Evolutionary conservation across 1,140 invertebrate genomes (phyloP), one percentile per base, ranked within the genome.

Genomic region (Rhopalosiphum padi): DNA sequence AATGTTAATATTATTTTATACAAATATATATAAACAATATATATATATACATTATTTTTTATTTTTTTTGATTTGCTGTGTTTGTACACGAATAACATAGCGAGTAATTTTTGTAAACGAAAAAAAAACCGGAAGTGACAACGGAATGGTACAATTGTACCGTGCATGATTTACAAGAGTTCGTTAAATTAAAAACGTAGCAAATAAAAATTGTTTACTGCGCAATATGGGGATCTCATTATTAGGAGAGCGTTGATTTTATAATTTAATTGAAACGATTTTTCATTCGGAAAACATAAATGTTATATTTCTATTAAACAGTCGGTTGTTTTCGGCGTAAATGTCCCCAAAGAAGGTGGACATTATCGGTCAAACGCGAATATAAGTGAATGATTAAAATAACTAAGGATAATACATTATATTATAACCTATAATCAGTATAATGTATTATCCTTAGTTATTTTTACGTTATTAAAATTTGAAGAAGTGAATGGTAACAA

Each of bases 121-220:
- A 77, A 77, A 77, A 77, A n/a, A 77, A 5, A 6, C 35, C 30
- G 85, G 43, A 87, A 87, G 25, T 43, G 30, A 51, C 18, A n/a
- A 48, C 18, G 0, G 21, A 88, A 88, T 51, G 22, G 46, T 25
- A n/a, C 7, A 30, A 46, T 77, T n/a, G 60, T 77, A 21, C 15
- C 30, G 60, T 86, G 15, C 35, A 37, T 88, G 46, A 88, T 89
- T 89, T 89, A 89, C 48, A 37, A 89, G n/a, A 51, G 48, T 89
- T 89, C 48, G 48, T 89, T 53, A 53, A 88, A 53, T 89, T 53
- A 89, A 89, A 89, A 89, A 89, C 21, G 6, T 30, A 43, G 43
- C 43, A 4, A 41, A 41, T 87, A 46, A 48, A 48, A 88, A 51
- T 88, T 48, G 86, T 88, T 88, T 48, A 88, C 30, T n/a, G 46